Evolutionary conservation across 2,888 invertebrate genomes (phyloP).

Genomic region (Nipponacmea schrenckii): DNA sequence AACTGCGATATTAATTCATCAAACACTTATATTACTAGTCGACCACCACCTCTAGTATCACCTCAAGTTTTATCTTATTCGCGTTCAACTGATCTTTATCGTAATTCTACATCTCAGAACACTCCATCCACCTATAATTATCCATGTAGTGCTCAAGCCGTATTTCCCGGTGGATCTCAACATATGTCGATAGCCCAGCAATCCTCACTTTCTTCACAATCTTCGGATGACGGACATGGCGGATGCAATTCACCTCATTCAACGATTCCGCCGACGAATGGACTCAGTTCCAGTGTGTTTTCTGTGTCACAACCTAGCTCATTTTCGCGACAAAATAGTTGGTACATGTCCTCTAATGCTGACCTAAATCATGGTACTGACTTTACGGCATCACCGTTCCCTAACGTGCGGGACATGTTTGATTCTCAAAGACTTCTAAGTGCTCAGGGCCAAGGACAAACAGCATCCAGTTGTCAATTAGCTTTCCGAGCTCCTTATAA

Average conservation of each 20-base stretch:
- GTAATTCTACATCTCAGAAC: conserved; percentile 31
- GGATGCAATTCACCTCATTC: conserved; percentile 44
- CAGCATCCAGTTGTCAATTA: conserved; percentile 56
- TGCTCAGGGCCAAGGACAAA: conserved; percentile 37
- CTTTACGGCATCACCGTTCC: conserved; percentile 45
- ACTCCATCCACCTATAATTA: conserved; percentile 38
- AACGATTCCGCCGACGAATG: conserved; percentile 48
- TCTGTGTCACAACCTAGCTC: conserved; percentile 46
- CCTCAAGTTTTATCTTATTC: conserved; percentile 53
- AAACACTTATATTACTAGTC: conserved; percentile 37
- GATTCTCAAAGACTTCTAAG: conserved; percentile 52
- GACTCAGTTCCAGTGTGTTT: conserved; percentile 51
- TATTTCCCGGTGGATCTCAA: conserved; percentile 32
- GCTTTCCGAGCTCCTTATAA: conserved; percentile 60
- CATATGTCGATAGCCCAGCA: conserved; percentile 31
- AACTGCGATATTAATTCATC: conserved; percentile 41
- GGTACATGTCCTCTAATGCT: conserved; percentile 54
- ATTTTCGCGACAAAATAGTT: conserved; percentile 51
- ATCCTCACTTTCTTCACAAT: conserved; percentile 30
- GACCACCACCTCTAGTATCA: conserved; percentile 50
- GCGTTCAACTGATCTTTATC: conserved; percentile 50
- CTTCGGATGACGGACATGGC: conserved; percentile 11
- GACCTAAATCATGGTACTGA: conserved; percentile 47
- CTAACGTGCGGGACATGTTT: conserved; percentile 50
- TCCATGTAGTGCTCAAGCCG: conserved; percentile 43